A percentile compares a stretch with the other conserved stretches of the same genome.
phyloP scores from a whole-genome alignment of 2,113 vertebrate species.

The Xiphophorus couchianus region DNA sequence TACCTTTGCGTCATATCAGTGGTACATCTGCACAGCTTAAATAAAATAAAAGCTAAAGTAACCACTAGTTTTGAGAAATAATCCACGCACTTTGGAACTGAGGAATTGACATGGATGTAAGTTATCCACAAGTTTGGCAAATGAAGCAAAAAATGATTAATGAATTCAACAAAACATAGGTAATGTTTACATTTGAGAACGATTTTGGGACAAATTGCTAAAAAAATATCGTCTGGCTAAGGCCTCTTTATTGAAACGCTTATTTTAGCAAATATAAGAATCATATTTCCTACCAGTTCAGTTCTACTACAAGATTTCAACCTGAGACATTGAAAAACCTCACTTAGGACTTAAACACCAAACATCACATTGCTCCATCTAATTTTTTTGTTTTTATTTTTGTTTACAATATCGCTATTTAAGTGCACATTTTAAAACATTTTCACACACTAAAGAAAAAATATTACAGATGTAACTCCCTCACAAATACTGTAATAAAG shows the following conservation, averaged over 20 bases:
- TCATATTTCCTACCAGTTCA: background rate
- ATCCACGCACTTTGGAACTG: slow-evolving; percentile 14
- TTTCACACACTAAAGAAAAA: no score
- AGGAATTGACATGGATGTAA: background rate
- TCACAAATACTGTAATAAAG: no score
- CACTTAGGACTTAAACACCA: no score
- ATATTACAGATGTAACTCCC: no score
- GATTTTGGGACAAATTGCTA: background rate
- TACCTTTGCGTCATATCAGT: slow-evolving; percentile 15
- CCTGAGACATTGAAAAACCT: no score
- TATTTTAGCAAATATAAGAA: background rate
- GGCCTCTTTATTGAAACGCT: no score
- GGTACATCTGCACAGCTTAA: slow-evolving; percentile 17
- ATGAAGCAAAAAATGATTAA: background rate
- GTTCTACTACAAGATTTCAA: no score
- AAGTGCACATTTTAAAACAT: no score
- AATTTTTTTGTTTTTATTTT: no score
- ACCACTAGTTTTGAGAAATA: slow-evolving; percentile 4
- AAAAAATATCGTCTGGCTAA: background rate
- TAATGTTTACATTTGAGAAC: background rate
- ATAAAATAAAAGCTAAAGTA: background rate
- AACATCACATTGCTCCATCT: no score
- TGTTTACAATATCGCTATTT: no score
- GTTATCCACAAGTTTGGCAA: background rate
- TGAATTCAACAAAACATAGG: background rate